Conservation (phyloP, 2,888 invertebrate genomes). For the Acanthoscelides obtectus region DNA sequence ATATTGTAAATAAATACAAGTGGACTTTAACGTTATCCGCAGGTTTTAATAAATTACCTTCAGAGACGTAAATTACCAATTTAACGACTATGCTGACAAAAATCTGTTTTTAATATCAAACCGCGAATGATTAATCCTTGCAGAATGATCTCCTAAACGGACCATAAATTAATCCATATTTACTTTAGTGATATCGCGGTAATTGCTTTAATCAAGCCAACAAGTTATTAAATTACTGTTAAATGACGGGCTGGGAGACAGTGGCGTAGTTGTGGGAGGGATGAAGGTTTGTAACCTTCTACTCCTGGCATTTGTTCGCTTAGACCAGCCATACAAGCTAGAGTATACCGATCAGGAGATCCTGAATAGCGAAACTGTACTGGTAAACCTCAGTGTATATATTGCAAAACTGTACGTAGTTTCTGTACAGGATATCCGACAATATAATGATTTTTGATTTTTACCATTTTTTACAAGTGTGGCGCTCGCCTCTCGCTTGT, state of each 20-base stretch:
- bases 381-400: too few relatives aligned
- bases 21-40: not conserved
- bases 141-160: conserved; percentile 16
- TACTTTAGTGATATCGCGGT: conserved; percentile 27
- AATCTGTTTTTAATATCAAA: not conserved
- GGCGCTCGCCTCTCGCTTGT: too few relatives aligned
- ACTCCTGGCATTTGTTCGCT: too few relatives aligned
- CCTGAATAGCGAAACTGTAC: too few relatives aligned
- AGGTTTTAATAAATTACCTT: not conserved
- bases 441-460: too few relatives aligned
- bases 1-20: not conserved
- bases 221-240: conserved; percentile 26
- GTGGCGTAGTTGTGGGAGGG: not conserved
- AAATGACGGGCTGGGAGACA: conserved; percentile 17
- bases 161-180: conserved; percentile 29
- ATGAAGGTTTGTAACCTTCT: too few relatives aligned
- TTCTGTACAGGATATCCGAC: too few relatives aligned
- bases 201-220: conserved; percentile 30
- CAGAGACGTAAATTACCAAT: not conserved
- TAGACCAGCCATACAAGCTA: too few relatives aligned
- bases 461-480: too few relatives aligned
- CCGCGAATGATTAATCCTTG: conserved; percentile 17
- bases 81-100: not conserved
- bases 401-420: too few relatives aligned
- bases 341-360: too few relatives aligned